Conservation (phyloP, 2,888 invertebrate genomes). For the Xanthia togata region DNA sequence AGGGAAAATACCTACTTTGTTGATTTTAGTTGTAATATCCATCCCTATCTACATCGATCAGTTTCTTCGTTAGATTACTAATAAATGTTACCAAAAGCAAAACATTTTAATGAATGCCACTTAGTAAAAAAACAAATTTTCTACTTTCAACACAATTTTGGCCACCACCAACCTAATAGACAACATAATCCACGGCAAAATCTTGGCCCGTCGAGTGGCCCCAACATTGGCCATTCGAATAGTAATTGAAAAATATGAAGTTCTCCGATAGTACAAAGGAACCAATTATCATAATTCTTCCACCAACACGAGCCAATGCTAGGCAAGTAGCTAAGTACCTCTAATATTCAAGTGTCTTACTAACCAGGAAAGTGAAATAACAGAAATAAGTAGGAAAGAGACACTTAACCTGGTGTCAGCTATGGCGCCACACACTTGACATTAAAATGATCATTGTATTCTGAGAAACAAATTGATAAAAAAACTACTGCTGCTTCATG, state of each 20-base stretch:
- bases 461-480: background rate
- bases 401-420: conserved; percentile 24
- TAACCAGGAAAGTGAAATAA: conserved; percentile 21
- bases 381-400: conserved; percentile 50
- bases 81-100: no score
- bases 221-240: background rate
- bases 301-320: background rate
- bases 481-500: background rate
- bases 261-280: no score
- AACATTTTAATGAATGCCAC: no score
- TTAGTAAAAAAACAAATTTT: background rate
- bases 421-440: conserved; percentile 15
- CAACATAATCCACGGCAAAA: background rate
- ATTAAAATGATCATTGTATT: background rate
- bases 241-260: background rate
- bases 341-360: conserved; percentile 6
- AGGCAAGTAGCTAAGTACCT: conserved; percentile 13
- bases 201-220: background rate
- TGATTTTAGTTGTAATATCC: background rate
- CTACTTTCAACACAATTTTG: background rate
- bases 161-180: background rate
- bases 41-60: background rate
- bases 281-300: conserved; percentile 9
- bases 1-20: background rate
- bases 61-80: conserved; percentile 4